Evolutionary conservation across 2,888 invertebrate genomes (phyloP).

Genomic region (Aphidoletes aphidimyza): DNA sequence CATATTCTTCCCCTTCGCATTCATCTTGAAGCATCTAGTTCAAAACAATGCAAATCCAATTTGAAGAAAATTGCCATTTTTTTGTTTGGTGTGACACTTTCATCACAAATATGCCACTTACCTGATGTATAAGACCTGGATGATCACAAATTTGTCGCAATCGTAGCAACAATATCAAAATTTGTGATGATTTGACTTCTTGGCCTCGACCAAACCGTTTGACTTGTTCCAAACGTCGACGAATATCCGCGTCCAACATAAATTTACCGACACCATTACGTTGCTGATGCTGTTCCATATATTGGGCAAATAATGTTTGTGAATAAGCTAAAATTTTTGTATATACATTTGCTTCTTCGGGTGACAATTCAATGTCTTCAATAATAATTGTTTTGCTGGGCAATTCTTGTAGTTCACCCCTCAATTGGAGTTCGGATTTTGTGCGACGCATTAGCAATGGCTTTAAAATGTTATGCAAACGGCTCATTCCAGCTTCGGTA

Average conservation of each 20-base stretch:
- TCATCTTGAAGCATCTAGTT: slow-evolving; percentile 1
- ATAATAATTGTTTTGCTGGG: slow-evolving; percentile 72
- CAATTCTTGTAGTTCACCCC: slow-evolving; percentile 72
- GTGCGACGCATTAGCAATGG: slow-evolving; percentile 88
- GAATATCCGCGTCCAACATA: not conserved
- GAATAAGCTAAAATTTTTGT: slow-evolving; percentile 79
- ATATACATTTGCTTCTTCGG: slow-evolving; percentile 81
- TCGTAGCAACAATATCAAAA: slow-evolving; percentile 84
- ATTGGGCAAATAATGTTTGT: slow-evolving; percentile 79
- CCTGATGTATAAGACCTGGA: slow-evolving; percentile 80
- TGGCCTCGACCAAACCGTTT: slow-evolving; percentile 69
- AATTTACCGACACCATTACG: slow-evolving; percentile 67
- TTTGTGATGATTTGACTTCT: slow-evolving; percentile 74
- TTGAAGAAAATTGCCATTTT: not conserved
- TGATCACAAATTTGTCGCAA: slow-evolving; percentile 91
- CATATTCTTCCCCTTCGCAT: not conserved
- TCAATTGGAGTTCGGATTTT: slow-evolving; percentile 79
- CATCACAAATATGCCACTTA: too few species aligned
- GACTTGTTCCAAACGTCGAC: not conserved
- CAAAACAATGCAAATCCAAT: not conserved
- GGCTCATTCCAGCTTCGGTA: slow-evolving; percentile 78
- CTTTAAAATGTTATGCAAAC: slow-evolving; percentile 87
- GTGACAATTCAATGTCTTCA: slow-evolving; percentile 73
- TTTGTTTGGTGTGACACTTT: too few species aligned
- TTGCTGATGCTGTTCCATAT: slow-evolving; percentile 79